Conservation (phyloP, 2,113 vertebrate species). For the Ramphastos sulfuratus region DNA sequence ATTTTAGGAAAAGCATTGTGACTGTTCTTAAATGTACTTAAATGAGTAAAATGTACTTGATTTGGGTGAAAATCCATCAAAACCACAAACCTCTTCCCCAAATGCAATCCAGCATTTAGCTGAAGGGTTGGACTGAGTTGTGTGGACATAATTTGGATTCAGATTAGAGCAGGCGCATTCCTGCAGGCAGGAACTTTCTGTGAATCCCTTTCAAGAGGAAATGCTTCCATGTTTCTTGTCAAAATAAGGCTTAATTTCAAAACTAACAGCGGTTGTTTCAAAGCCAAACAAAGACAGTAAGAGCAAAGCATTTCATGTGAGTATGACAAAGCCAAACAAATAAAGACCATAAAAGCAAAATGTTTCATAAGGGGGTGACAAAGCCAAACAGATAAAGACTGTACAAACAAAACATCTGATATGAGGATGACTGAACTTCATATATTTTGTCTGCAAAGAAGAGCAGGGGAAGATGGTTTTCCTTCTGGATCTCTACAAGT, state of each 20-base stretch:
- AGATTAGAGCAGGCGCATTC: not conserved
- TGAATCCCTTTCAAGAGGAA: not conserved
- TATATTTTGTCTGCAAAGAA: not conserved
- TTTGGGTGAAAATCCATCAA: not conserved
- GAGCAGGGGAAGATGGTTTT: not conserved
- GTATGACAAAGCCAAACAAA: not conserved
- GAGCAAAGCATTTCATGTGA: not conserved
- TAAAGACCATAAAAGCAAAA: not conserved
- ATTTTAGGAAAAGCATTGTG: not conserved
- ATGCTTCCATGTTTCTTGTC: not conserved
- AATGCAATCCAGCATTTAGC: not conserved
- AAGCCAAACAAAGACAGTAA: not conserved
- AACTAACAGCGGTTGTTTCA: not conserved
- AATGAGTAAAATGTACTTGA: not conserved
- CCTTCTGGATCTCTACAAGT: not conserved
- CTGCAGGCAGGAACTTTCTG: not conserved
- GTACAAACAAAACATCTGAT: not conserved
- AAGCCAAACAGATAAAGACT: not conserved
- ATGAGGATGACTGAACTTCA: not conserved
- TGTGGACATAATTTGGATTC: not conserved
- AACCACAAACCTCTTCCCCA: not conserved
- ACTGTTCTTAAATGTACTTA: not conserved
- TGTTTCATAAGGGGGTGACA: not conserved
- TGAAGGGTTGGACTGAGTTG: not conserved
- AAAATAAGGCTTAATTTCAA: not conserved